Evolutionary conservation across 2,797 vertebrate species (phyloP).

Genomic region (Spondyliosoma cantharus): DNA sequence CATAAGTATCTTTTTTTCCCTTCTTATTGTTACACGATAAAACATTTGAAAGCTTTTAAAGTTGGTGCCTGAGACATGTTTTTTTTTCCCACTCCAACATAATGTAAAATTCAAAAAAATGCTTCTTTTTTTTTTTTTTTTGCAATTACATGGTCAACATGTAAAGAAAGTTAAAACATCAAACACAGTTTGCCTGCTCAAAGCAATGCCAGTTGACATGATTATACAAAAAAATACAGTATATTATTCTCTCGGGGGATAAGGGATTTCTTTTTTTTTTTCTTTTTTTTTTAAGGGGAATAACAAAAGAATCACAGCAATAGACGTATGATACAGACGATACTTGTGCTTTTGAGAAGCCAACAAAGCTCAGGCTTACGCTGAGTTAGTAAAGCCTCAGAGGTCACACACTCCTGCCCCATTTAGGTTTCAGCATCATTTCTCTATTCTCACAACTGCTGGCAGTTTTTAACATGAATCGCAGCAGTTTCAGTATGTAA

Average conservation of each 20-base stretch:
- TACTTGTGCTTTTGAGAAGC: conserved; percentile 79
- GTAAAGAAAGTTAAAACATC: conserved; percentile 72
- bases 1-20: conserved; percentile 42
- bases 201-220: conserved; percentile 53
- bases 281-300: conserved; percentile 23
- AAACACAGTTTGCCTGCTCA: conserved; percentile 65
- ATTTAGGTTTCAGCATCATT: conserved; percentile 20
- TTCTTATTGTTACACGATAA: conserved; percentile 53
- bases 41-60: conserved; percentile 54
- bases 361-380: conserved; percentile 55
- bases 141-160: conserved; percentile 81
- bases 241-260: conserved; percentile 35
- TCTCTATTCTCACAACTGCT: conserved; percentile 42
- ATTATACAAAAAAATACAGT: conserved; percentile 66
- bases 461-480: conserved; percentile 28
- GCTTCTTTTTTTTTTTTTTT: not conserved
- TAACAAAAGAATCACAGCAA: conserved; percentile 69
- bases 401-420: conserved; percentile 37
- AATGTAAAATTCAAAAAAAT: conserved; percentile 41
- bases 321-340: conserved; percentile 60
- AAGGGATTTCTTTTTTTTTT: not conserved
- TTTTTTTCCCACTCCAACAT: conserved; percentile 13
- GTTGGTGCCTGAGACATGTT: conserved; percentile 71
- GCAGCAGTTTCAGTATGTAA: conserved; percentile 40
- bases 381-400: conserved; percentile 39